Evolutionary conservation across 2,113 vertebrate species (phyloP).

Genomic region (Paradisaea rubra): DNA sequence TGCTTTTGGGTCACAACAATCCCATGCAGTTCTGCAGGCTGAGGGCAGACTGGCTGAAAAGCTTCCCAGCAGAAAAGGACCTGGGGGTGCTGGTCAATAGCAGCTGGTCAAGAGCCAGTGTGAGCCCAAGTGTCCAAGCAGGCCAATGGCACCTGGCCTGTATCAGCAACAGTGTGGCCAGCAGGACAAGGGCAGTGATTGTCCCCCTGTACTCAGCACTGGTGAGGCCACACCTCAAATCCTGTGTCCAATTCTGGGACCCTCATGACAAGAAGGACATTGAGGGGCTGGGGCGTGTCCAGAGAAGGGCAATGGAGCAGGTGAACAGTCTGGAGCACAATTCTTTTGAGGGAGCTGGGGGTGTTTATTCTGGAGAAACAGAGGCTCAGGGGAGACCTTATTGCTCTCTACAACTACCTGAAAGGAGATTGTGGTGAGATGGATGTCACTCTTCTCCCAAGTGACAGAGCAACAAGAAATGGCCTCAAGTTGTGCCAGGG

Average conservation of each 20-base stretch:
- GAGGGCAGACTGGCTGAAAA: background rate
- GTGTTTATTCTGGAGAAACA: background rate
- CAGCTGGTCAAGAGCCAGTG: background rate
- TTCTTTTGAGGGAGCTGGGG: background rate
- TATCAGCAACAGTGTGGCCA: accelerated
- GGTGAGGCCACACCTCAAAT: background rate
- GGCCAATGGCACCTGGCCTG: background rate
- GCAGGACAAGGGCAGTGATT: background rate
- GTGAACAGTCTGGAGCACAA: background rate
- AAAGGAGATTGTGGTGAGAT: background rate
- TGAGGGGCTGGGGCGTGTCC: accelerated
- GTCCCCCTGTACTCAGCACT: accelerated
- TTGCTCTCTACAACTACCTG: background rate
- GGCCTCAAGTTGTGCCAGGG: background rate
- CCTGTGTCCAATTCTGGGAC: background rate
- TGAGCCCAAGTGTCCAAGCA: background rate
- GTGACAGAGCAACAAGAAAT: background rate
- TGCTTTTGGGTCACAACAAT: background rate
- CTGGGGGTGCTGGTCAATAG: background rate
- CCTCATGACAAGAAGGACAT: background rate
- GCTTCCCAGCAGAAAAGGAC: accelerated
- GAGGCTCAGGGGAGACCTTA: background rate
- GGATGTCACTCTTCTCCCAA: background rate
- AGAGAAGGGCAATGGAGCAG: background rate
- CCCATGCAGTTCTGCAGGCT: background rate